Percentiles rank a stretch among this genome's conserved stretches.
phyloP scores from a whole-genome alignment of 2,797 vertebrate species.

The Dendrocincla fuliginosa region DNA sequence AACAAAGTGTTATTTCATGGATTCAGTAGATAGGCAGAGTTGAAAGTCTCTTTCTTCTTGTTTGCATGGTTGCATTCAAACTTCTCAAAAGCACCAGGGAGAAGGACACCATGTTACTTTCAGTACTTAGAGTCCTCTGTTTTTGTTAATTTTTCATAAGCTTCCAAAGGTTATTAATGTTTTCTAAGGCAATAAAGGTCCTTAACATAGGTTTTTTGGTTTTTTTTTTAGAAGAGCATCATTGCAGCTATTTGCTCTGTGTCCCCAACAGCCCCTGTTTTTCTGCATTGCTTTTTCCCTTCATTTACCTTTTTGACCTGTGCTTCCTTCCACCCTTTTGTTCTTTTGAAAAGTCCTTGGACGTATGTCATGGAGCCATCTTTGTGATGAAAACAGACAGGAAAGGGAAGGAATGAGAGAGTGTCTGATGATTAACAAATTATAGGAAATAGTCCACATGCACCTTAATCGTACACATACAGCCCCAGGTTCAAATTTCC shows the following conservation, averaged over 20 bases:
- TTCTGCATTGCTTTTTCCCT: not conserved
- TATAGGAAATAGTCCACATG: not conserved
- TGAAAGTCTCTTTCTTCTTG: not conserved
- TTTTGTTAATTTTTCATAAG: not conserved
- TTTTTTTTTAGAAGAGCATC: not conserved
- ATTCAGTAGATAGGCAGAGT: not conserved
- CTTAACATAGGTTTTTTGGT: not conserved
- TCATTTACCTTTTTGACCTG: not conserved
- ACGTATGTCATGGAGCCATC: not conserved
- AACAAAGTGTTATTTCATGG: not conserved
- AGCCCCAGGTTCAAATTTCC: not conserved
- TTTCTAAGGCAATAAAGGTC: not conserved
- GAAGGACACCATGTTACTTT: not conserved
- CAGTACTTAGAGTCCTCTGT: not conserved
- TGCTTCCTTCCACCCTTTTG: constrained; percentile 17
- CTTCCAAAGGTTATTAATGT: not conserved
- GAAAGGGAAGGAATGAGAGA: constrained; percentile 41
- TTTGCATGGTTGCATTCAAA: not conserved
- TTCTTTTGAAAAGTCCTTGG: not conserved
- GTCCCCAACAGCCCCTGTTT: not conserved
- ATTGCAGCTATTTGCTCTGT: not conserved
- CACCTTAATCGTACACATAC: not conserved
- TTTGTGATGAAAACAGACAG: not conserved
- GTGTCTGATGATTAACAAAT: not conserved
- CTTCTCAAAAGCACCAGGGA: not conserved